Percentiles rank a stretch among this genome's conserved stretches.
These are phyloP conservation scores for Euplexia lucipara DNA, from an alignment of 2,888 invertebrate genomes.

Conservation along the genomic window DNA sequence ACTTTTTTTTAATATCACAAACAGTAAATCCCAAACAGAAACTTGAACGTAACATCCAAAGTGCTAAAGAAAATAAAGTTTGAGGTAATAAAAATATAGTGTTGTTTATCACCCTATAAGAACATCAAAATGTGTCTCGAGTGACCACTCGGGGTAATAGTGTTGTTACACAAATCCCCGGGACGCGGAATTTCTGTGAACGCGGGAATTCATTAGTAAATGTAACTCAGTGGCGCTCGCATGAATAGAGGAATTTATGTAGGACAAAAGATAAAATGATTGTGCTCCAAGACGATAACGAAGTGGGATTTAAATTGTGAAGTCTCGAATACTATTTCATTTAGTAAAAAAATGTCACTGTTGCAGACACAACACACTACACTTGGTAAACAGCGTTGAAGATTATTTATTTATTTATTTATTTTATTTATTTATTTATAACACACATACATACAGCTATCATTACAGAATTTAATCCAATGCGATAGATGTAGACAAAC, in stretches of 20 bases:
- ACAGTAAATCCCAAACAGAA: conserved; percentile 9
- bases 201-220: conserved; percentile 19
- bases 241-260: conserved; percentile 13
- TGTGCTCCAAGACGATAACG: not conserved
- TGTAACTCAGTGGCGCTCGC: conserved; percentile 1
- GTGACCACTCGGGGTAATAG: conserved; percentile 46
- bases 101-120: conserved; percentile 43
- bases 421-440: too few relatives aligned
- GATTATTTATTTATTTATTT: too few relatives aligned
- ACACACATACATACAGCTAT: too few relatives aligned
- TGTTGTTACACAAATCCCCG: conserved; percentile 23
- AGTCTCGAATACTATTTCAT: too few relatives aligned
- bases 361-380: too few relatives aligned
- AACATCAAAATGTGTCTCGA: conserved; percentile 44
- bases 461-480: too few relatives aligned
- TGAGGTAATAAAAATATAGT: conserved; percentile 36
- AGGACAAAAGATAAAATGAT: conserved; percentile 13
- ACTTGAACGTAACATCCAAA: conserved; percentile 1
- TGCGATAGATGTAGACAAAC: too few relatives aligned
- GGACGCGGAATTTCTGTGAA: conserved; percentile 15
- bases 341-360: too few relatives aligned
- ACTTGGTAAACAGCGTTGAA: too few relatives aligned
- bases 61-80: conserved; percentile 37
- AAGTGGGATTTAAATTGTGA: too few relatives aligned
- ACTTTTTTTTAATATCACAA: too few relatives aligned